Conservation (phyloP, 2,113 vertebrate genomes). For the Balaeniceps rex region DNA sequence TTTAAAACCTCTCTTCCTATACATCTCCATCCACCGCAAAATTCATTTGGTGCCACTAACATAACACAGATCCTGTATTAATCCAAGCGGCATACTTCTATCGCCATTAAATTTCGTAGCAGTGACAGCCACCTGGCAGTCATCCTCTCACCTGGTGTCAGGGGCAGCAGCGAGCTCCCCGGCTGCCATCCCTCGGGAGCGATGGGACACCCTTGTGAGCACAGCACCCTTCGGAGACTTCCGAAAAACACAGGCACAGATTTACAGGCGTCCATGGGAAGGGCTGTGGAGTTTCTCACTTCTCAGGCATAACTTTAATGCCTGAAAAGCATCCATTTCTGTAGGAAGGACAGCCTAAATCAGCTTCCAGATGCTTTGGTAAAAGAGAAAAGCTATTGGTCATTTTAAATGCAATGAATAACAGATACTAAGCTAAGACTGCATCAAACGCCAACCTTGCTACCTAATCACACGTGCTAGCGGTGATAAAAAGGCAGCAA, state of each 20-base stretch:
- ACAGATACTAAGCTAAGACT: not conserved
- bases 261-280: not conserved
- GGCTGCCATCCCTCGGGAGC: fast-evolving
- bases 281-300: not conserved
- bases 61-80: not conserved
- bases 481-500: not conserved
- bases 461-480: not conserved
- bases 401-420: not conserved
- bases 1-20: not conserved
- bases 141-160: not conserved
- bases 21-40: not conserved
- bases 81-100: not conserved
- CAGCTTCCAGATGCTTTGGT: not conserved
- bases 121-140: not conserved
- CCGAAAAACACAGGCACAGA: not conserved
- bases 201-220: not conserved
- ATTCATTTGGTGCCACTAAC: conserved; percentile 12
- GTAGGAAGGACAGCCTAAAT: not conserved
- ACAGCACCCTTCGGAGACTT: not conserved
- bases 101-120: fast-evolving
- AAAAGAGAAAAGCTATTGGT: not conserved
- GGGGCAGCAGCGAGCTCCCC: not conserved
- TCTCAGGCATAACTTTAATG: not conserved
- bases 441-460: not conserved
- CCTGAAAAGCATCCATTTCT: not conserved